A percentile compares a stretch with the other conserved stretches of the same genome.
Evolutionary conservation across 2,888 invertebrate species (phyloP).

Genomic region (Tipula helvola): DNA sequence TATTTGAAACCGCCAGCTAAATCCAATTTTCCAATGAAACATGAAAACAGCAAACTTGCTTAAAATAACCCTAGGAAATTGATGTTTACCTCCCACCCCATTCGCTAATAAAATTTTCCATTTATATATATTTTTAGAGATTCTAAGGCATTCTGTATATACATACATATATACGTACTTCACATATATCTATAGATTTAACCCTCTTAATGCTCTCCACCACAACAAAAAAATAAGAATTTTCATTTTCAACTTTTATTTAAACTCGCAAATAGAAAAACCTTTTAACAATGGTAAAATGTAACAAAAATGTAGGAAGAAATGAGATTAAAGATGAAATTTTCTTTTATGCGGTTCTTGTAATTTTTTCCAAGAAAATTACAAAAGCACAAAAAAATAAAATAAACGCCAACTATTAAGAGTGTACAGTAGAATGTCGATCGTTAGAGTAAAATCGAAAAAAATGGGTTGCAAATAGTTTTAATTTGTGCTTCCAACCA

Average conservation of each 20-base stretch:
- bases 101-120: neutral
- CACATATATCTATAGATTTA: neutral
- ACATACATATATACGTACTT: neutral
- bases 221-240: neutral
- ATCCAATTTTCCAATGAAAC: neutral
- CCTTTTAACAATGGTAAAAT: neutral
- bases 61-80: neutral
- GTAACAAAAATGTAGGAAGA: neutral
- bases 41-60: neutral
- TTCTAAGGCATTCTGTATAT: neutral
- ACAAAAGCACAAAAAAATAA: neutral
- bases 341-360: neutral
- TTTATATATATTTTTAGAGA: neutral
- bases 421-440: neutral
- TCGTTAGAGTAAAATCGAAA: neutral
- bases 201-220: neutral
- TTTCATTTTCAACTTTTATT: neutral
- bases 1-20: neutral
- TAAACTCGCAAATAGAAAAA: neutral
- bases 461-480: neutral
- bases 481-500: neutral
- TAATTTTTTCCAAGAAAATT: neutral
- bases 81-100: neutral
- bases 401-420: neutral
- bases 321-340: slow-evolving; percentile 4